A percentile compares a stretch with the other conserved stretches of the same genome.
Evolutionary conservation across 2,113 vertebrate genomes (phyloP).

Genomic region (Nestor notabilis): DNA sequence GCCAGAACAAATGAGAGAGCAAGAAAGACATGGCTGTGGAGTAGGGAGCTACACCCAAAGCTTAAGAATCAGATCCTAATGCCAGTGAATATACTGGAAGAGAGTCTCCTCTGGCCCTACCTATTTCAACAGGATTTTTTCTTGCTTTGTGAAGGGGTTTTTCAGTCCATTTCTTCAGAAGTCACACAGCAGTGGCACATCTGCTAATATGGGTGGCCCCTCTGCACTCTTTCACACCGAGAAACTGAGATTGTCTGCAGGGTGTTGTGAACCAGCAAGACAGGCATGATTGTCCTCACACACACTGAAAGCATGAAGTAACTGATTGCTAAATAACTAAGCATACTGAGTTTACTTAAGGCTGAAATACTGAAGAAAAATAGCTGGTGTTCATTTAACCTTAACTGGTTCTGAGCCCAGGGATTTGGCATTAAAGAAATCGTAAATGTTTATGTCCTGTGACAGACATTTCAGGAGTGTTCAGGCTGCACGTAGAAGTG

Average conservation of each 20-base stretch:
- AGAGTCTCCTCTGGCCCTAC: background rate
- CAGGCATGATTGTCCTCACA: background rate
- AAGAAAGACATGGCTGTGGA: background rate
- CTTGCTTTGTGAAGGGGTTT: background rate
- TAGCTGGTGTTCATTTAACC: constrained; percentile 16
- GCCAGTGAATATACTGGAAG: background rate
- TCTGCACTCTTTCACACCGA: background rate
- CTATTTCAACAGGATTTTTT: background rate
- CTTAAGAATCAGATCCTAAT: background rate
- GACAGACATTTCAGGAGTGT: constrained; percentile 14
- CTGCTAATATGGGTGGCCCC: background rate
- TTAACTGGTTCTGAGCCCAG: background rate
- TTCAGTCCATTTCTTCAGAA: background rate
- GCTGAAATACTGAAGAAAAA: background rate
- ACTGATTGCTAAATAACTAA: background rate
- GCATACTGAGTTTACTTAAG: background rate
- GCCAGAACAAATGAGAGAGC: background rate
- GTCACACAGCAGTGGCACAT: background rate
- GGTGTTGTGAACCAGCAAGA: background rate
- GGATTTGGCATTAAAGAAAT: background rate
- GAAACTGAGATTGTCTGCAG: background rate
- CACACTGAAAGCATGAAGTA: background rate
- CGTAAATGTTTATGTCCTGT: constrained; percentile 14
- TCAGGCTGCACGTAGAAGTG: constrained; percentile 7
- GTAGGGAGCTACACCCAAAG: background rate